Evolutionary conservation across 2,113 vertebrate species (phyloP), one percentile per base, ranked within the genome.

Genomic region (Sinosuthora webbiana): DNA sequence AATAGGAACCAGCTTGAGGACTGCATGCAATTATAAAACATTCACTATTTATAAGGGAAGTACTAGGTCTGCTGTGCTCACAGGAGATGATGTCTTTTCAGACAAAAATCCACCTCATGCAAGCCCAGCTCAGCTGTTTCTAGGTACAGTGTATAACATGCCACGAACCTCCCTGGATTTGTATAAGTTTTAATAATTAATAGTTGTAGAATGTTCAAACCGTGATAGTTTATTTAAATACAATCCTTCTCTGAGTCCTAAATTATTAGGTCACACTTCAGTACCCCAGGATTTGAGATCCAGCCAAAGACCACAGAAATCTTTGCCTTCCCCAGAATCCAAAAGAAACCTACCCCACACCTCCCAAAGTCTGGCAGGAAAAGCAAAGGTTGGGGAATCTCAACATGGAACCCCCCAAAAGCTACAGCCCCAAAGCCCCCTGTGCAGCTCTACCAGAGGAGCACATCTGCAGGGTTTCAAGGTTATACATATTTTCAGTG

Each of bases 1-100:
- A 97, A 97, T 92, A 84, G 71, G 85, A 95, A 97, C 93, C 93
- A 97, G 96, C 90, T 94, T 96, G 83, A 97, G 85, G 82, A 65
- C 94, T 97, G 91, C 78, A 87, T 74, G 69, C 53, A 95, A 96
- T 96, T 97, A 95, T 87, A 81, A 77, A 95, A 60, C 79, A 77
- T 47, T 81, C 89, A 74, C 76, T 94, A 89, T 82, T 96, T 93
- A 71, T 90, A 96, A 82, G 89, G 92, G 70, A 87, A 94, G 92
- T 55, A 76, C 75, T 93, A 78, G 67, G 82, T 95, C 89, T 86
- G 57, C 83, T 97, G 90, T 90, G 95, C 83, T 96, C 88, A 92
- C 70, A 94, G 60, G 81, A 95, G 93, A 94, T 82, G 83, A 86
- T 94, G 68, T 91, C 75, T 96, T 93, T 76, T 55, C 59, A 75